Conservation (phyloP, 2,888 invertebrate species). For the Acleris cristana region DNA sequence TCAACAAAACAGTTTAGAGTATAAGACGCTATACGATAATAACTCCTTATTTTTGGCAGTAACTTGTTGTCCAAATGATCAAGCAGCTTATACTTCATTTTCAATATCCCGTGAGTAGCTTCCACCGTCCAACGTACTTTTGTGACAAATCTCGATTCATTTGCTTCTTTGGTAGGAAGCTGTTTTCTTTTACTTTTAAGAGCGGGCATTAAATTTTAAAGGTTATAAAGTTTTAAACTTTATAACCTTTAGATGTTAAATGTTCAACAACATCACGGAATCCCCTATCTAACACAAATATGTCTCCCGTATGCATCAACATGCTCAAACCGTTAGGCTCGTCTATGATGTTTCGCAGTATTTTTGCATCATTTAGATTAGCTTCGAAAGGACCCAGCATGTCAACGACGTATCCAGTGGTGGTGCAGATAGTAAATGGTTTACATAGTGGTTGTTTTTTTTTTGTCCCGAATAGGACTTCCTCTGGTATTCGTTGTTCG, state of each 20-base stretch:
- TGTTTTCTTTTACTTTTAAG: conserved; percentile 1
- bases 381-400: not conserved
- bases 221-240: too few relatives aligned
- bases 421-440: not conserved
- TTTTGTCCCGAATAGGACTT: not conserved
- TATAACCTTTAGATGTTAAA: not conserved
- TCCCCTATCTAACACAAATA: not conserved
- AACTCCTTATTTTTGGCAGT: not conserved
- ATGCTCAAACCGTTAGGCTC: too few relatives aligned
- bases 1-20: not conserved
- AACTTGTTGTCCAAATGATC: not conserved
- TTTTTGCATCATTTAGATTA: not conserved
- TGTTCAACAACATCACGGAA: not conserved
- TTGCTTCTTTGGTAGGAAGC: not conserved
- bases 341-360: conserved; percentile 1
- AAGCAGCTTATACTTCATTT: not conserved
- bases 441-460: not conserved
- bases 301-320: not conserved
- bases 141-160: not conserved
- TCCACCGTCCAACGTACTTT: not conserved
- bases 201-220: conserved; percentile 2
- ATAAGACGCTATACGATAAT: conserved; percentile 11
- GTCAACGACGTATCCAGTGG: not conserved
- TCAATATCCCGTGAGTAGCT: not conserved
- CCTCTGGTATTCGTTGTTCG: not conserved